Base-by-base conservation (phyloP, 2,797 vertebrate species). In the Notolepis coatsorum region DNA sequence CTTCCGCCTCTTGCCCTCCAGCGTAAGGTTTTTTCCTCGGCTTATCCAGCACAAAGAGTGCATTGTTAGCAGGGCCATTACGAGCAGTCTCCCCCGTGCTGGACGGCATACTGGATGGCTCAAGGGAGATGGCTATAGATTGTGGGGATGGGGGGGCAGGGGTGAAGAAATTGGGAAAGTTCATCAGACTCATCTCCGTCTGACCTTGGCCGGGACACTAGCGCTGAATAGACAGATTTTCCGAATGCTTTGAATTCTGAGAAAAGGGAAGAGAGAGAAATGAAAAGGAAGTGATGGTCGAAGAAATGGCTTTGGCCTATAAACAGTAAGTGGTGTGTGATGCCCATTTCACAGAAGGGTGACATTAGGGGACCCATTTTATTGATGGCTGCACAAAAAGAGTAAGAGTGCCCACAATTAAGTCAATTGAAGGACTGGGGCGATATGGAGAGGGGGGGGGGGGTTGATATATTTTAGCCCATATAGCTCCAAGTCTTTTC, bases 191-290 rank as follows among this genome's bases (percentile, higher is more conserved):
- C 88, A 93, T 95, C 95, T 88, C 91, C n/a, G 89, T 92, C 92
- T 97, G 96, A 98, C 96, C 95, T 88, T 89, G 12, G 68, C 80
- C 78, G 78, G 90, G 91, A 95, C 80, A 89, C 92, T 82, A 85
- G 12, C 37, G 91, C 90, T 97, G 94, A 97, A 97, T 95, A 93
- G 95, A 96, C 93, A 96, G 90, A 96, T 97, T 98, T 98, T 97
- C 95, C 96, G 94, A 98, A 97, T 97, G 96, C 95, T 99, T 98
- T 95, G 95, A 91, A 96, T 96, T 96, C 94, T 90, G 94, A 88
- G 68, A 67, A 74, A n/a, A 73, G 76, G 78, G 78, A 87, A 81
- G 27, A 81, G 73, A 31, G 31, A n/a, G 12, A 48, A 39, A 60
- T 52, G 33, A 30, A 31, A 89, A 88, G 73, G 75, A 77, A 54